phyloP scores from a whole-genome alignment of 2,113 vertebrate species.

The Pelecanus crispus region DNA sequence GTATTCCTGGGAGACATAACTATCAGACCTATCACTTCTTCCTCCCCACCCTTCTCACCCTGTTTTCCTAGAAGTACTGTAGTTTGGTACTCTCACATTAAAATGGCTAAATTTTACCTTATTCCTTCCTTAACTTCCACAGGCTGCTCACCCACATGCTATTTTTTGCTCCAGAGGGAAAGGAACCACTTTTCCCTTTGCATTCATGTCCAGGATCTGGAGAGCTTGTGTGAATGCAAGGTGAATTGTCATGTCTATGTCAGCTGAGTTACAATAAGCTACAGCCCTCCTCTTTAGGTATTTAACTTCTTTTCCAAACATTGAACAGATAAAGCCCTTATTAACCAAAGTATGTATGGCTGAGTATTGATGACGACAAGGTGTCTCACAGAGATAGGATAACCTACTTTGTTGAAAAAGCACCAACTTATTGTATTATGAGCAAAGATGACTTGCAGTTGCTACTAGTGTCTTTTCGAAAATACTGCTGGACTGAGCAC shows the following conservation, averaged over 20 bases:
- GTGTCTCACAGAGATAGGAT: background rate
- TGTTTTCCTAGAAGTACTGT: background rate
- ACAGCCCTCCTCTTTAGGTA: background rate
- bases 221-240: background rate
- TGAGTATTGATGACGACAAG: background rate
- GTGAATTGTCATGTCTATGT: background rate
- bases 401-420: background rate
- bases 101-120: background rate
- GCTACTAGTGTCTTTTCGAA: background rate
- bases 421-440: background rate
- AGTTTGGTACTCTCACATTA: background rate
- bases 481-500: background rate
- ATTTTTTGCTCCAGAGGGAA: background rate
- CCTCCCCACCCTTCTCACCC: background rate
- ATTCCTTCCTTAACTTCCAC: background rate
- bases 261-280: background rate
- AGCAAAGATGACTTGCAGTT: background rate
- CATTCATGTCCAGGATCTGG: background rate
- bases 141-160: background rate
- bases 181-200: background rate
- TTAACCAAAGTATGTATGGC: background rate
- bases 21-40: background rate
- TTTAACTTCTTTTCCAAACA: background rate
- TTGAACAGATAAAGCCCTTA: background rate
- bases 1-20: background rate